phyloP scores from a whole-genome alignment of 2,888 invertebrate species.

The Cyclophora albipunctata region DNA sequence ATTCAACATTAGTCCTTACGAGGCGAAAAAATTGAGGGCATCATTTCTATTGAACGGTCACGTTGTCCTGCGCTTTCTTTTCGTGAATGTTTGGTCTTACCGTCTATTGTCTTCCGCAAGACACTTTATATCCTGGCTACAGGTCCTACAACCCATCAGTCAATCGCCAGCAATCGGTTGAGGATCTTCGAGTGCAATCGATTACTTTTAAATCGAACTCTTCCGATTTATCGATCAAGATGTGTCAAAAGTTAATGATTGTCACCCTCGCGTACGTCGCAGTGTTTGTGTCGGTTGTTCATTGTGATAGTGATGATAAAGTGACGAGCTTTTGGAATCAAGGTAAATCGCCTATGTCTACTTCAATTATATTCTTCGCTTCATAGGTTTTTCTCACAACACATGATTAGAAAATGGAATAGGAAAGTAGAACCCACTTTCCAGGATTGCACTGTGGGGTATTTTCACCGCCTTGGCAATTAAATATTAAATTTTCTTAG shows the following conservation, averaged over 20 bases:
- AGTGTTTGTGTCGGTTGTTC: constrained; percentile 50
- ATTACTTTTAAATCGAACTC: constrained; percentile 12
- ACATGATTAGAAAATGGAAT: no score
- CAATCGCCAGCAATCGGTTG: constrained; percentile 43
- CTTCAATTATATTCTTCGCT: no score
- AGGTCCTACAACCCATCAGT: constrained; percentile 55
- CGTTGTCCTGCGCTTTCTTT: constrained; percentile 71
- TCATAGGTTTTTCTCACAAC: no score
- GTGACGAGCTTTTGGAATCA: constrained; percentile 32
- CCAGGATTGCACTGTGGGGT: no score
- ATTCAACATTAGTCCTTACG: constrained; percentile 60
- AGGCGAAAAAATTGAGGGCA: constrained; percentile 50
- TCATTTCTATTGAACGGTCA: constrained; percentile 62
- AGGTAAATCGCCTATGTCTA: constrained; percentile 32
- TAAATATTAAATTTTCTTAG: no score
- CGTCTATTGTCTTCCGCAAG: constrained; percentile 62
- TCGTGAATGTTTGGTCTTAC: constrained; percentile 53
- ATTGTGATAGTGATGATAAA: constrained; percentile 38
- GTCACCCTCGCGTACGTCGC: constrained; percentile 50
- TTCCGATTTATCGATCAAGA: constrained; percentile 11
- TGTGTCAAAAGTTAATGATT: constrained; percentile 57
- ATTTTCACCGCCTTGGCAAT: no score
- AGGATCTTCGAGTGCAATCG: constrained; percentile 29
- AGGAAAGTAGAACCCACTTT: no score
- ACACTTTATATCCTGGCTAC: constrained; percentile 69